Percentiles rank a stretch among this genome's conserved stretches.
Evolutionary conservation across 2,113 vertebrate species (phyloP).

Genomic region (Vulpes lagopus): DNA sequence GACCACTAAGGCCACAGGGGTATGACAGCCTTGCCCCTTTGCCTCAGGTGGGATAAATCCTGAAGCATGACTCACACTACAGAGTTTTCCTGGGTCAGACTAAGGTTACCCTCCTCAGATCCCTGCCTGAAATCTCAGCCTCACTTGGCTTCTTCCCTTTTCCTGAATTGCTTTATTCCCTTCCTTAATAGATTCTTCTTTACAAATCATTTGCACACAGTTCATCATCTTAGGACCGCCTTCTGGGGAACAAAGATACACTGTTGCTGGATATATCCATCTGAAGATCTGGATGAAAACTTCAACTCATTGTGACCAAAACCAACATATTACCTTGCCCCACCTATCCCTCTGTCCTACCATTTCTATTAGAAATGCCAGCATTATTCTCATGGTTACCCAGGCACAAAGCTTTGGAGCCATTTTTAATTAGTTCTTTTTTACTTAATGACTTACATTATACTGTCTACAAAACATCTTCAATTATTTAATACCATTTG

Average conservation of each 20-base stretch:
- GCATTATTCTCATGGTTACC: not conserved
- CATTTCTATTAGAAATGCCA: not conserved
- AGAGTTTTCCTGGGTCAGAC: not conserved
- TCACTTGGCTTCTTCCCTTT: not conserved
- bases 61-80: not conserved
- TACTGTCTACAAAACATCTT: constrained; percentile 11
- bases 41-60: not conserved
- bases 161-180: not conserved
- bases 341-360: not conserved
- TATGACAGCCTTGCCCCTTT: not conserved
- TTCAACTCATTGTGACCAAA: not conserved
- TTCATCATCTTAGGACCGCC: not conserved
- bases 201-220: not conserved
- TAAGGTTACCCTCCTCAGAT: not conserved
- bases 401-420: not conserved
- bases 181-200: not conserved
- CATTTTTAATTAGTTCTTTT: not conserved
- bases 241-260: not conserved
- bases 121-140: not conserved
- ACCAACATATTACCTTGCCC: not conserved
- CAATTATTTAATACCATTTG: not conserved
- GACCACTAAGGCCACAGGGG: not conserved
- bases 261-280: not conserved
- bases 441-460: not conserved
- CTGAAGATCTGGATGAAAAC: not conserved